These are phyloP conservation scores for Priocnemis perturbator DNA, from an alignment of 2,888 invertebrate genomes.

Conservation along the genomic window DNA sequence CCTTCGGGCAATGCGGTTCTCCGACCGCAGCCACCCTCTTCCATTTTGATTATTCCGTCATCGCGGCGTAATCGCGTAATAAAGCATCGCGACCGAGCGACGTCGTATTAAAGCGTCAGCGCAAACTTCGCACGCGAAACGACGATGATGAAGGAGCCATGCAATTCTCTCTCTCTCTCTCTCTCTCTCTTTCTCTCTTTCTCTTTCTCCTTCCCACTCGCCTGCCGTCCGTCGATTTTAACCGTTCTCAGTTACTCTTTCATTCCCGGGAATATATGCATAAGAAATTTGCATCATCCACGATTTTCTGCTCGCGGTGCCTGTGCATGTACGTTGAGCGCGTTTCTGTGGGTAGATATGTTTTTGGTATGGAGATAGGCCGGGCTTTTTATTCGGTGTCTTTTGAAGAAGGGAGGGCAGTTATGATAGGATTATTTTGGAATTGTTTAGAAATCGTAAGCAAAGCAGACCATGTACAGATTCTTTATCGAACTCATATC, in stretches of 20 bases:
- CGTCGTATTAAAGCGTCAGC: conserved; percentile 38
- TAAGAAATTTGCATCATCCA: background rate
- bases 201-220: background rate
- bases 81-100: conserved; percentile 37
- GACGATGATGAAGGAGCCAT: conserved; percentile 26
- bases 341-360: too few relatives aligned
- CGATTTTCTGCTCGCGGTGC: background rate
- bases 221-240: too few relatives aligned
- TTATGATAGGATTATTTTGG: too few relatives aligned
- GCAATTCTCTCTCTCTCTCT: background rate
- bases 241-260: too few relatives aligned
- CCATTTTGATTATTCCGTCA: conserved; percentile 40
- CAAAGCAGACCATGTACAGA: too few relatives aligned
- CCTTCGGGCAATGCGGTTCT: background rate
- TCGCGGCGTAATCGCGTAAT: conserved; percentile 36
- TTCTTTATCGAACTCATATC: too few relatives aligned
- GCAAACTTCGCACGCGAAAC: conserved; percentile 30
- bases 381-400: too few relatives aligned
- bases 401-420: too few relatives aligned
- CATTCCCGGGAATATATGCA: too few relatives aligned
- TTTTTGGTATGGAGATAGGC: background rate
- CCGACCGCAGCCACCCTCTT: background rate
- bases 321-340: too few relatives aligned
- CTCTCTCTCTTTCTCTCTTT: too few relatives aligned
- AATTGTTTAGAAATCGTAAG: too few relatives aligned